Evolutionary conservation across 2,888 invertebrate species (phyloP), one percentile per base, ranked within the genome.

Genomic region (Tetragonula carbonaria): DNA sequence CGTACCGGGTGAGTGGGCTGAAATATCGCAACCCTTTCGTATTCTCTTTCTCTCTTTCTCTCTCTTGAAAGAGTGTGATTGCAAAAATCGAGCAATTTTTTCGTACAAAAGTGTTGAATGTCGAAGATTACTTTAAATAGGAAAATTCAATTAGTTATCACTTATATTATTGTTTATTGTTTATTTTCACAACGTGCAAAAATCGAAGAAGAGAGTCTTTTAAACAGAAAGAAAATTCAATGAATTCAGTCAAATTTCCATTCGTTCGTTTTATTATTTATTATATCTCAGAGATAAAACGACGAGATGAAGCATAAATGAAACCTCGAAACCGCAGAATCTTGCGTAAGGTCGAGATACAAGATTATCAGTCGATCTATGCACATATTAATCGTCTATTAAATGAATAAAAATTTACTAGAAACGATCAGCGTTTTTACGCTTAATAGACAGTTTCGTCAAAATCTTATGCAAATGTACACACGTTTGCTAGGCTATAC

Each of bases 1-100:
- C 71, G 75, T 89, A 89, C 80, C 82, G 89, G 89, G 90, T 91
- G 90, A 73, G 73, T 55, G 75, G 33, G 59, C 13, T 82, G 59
- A 82, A 82, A 82, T 75, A 72, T 75, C 59, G 23, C 11, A 0
- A 14, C n/a, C 21, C 53, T 55, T 66, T 74, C 33, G 28, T 28
- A 33, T 62, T 75, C 57, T 14, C 57, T 38, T 45, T 23, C 23
- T 45, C 45, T 38, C 38, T 38, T 38, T 38, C 38, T 38, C 38
- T 38, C 38, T 38, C 38, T 33, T 2, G 33, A 33, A 28, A 21
- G 18, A 28, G 70, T 14, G 28, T 16, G 13, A 51, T 28, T 51
- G n/a, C 28, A 51, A 45, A 38, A 38, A 66, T 16, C n/a, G 8
- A 14, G 53, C 2, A 16, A 62, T 62, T 28, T 18, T 23, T 23